Base-by-base conservation (phyloP, 2,888 invertebrate genomes). In the Acronicta leporina region DNA sequence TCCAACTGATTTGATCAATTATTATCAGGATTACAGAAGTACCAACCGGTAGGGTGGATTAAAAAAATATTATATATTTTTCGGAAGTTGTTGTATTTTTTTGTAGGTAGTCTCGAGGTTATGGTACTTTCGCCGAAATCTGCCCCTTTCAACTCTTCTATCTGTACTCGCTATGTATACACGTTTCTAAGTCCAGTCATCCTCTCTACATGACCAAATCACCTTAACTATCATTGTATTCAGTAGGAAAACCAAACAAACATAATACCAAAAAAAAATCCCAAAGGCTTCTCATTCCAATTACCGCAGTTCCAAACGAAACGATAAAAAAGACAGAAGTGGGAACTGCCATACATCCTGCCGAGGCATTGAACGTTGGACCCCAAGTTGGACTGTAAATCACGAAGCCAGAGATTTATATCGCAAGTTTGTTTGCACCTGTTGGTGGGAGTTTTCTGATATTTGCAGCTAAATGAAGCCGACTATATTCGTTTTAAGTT, bases 401-500 rank as follows among this genome's bases (percentile, higher is more conserved):
- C 76, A 77, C 65, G 52, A 20, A 25, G 27, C 46, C 25, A 40
- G 55, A 79, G 76, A 77, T 77, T 77, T 77, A 77, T 77, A 62
- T 54, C 25, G 53, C 59, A 79, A 77, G 59, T 79, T 79, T 73
- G 71, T 79, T 73, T 70, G 75, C 80, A 77, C 76, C 76, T 77
- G 80, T 77, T 79, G 75, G 68, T 53, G 41, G 46, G 49, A 45
- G 41, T 41, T 47, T 49, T 67, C 51, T 53, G 52, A 56, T 57
- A 68, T 59, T 66, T 64, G 63, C 48, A 61, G 56, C 71, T 55
- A 53, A 68, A 55, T 57, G 45, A 42, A 52, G 53, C 45, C 43
- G 46, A 47, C 43, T 52, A 5, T 63, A 46, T 50, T 49, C 38
- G n/a, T 33, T 70, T 38, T 11, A 3, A 11, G 11, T 10, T 2